These are phyloP conservation scores for Adoxophyes honmai DNA, from an alignment of 1,140 invertebrate species.

Conservation along the genomic window DNA sequence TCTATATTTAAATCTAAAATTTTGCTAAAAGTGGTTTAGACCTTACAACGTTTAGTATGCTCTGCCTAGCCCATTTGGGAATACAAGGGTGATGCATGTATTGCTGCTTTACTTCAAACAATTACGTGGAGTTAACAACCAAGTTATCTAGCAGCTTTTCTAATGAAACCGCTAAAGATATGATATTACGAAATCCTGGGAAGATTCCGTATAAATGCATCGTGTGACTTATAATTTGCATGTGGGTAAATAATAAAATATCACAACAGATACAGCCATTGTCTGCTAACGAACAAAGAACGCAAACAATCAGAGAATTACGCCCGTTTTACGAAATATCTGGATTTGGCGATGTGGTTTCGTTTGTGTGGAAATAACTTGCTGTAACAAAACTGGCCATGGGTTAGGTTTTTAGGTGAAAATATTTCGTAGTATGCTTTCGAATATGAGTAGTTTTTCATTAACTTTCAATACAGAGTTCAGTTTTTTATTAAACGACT, in stretches of 20 bases:
- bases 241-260: neutral
- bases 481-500: too few species aligned
- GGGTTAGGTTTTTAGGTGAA: too few species aligned
- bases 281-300: neutral
- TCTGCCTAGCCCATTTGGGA: too few species aligned
- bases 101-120: too few species aligned
- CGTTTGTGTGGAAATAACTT: neutral
- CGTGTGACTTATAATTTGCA: slow-evolving; percentile 2
- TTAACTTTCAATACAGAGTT: too few species aligned
- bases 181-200: slow-evolving; percentile 13
- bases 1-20: too few species aligned
- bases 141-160: neutral
- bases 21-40: too few species aligned
- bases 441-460: too few species aligned
- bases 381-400: neutral
- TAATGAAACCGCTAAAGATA: neutral
- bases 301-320: slow-evolving; percentile 4
- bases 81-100: too few species aligned
- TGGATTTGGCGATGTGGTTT: neutral
- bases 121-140: slow-evolving; percentile 1
- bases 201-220: neutral
- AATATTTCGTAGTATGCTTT: too few species aligned
- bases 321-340: neutral
- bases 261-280: slow-evolving; percentile 6
- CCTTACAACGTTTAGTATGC: too few species aligned